Evolutionary conservation across 1,140 invertebrate species (phyloP).

Genomic region (Cydia pomonella): DNA sequence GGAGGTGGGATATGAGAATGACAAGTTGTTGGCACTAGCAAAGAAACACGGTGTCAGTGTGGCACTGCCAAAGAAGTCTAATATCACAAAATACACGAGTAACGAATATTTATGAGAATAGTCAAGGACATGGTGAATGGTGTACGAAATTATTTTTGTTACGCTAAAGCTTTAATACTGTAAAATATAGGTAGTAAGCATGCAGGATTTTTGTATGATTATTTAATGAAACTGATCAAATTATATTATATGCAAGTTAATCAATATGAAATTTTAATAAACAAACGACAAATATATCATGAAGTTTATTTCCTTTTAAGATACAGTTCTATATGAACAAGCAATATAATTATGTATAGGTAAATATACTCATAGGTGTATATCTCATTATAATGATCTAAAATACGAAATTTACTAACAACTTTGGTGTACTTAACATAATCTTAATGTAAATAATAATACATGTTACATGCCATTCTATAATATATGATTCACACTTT

Average conservation of each 20-base stretch:
- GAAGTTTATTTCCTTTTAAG: slow-evolving; percentile 13
- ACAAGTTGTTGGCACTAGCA: slow-evolving; percentile 71
- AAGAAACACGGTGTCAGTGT: slow-evolving; percentile 75
- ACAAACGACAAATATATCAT: slow-evolving; percentile 41
- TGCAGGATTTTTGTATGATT: slow-evolving; percentile 77
- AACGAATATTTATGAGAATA: slow-evolving; percentile 80
- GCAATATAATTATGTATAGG: neutral
- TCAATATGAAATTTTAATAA: slow-evolving; percentile 77
- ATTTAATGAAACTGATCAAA: slow-evolving; percentile 77
- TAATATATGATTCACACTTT: neutral
- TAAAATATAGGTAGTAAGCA: slow-evolving; percentile 76
- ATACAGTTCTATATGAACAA: slow-evolving; percentile 2
- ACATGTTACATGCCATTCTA: slow-evolving; percentile 6
- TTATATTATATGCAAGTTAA: slow-evolving; percentile 78
- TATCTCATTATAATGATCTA: neutral
- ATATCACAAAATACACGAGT: slow-evolving; percentile 80
- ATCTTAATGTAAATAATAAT: slow-evolving; percentile 12
- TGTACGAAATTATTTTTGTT: slow-evolving; percentile 74
- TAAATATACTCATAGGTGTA: neutral
- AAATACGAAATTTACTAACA: slow-evolving; percentile 23
- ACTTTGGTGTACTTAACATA: slow-evolving; percentile 23
- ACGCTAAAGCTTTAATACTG: slow-evolving; percentile 78
- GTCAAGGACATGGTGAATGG: slow-evolving; percentile 46
- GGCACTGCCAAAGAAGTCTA: slow-evolving; percentile 69
- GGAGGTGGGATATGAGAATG: slow-evolving; percentile 77